phyloP scores from a whole-genome alignment of 2,888 invertebrate genomes.

The Apotomis capreana region DNA sequence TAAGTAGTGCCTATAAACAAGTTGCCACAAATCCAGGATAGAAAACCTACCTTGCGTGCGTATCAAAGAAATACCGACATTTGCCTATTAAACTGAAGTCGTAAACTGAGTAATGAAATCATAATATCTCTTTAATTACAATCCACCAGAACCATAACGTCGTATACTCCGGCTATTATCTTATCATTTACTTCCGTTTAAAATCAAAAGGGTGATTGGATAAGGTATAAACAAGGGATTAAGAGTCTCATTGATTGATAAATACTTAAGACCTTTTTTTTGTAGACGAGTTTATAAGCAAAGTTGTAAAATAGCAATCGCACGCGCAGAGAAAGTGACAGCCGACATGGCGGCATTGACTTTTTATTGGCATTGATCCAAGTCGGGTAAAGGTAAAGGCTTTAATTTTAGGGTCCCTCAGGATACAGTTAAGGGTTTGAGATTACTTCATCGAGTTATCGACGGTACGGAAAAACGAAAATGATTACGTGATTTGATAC shows the following conservation, averaged over 20 bases:
- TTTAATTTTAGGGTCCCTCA: constrained; percentile 30
- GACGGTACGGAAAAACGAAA: too few relatives aligned
- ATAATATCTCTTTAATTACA: not conserved
- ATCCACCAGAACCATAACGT: not conserved
- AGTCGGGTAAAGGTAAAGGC: constrained; percentile 33
- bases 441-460: too few relatives aligned
- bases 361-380: constrained; percentile 42
- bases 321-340: constrained; percentile 30
- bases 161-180: not conserved
- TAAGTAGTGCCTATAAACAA: too few relatives aligned
- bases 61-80: not conserved
- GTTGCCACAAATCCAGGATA: not conserved
- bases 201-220: not conserved
- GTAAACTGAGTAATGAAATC: not conserved
- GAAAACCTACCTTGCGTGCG: not conserved
- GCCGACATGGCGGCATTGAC: constrained; percentile 41
- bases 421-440: too few relatives aligned
- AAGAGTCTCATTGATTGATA: not conserved
- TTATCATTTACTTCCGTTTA: not conserved
- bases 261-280: not conserved
- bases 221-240: not conserved
- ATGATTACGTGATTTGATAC: too few relatives aligned
- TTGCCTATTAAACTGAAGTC: not conserved
- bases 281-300: not conserved
- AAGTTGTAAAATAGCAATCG: not conserved